Percentiles rank a stretch among this genome's conserved stretches.
Evolutionary conservation across 2,888 invertebrate species (phyloP).

Genomic region (Mythimna loreyi): DNA sequence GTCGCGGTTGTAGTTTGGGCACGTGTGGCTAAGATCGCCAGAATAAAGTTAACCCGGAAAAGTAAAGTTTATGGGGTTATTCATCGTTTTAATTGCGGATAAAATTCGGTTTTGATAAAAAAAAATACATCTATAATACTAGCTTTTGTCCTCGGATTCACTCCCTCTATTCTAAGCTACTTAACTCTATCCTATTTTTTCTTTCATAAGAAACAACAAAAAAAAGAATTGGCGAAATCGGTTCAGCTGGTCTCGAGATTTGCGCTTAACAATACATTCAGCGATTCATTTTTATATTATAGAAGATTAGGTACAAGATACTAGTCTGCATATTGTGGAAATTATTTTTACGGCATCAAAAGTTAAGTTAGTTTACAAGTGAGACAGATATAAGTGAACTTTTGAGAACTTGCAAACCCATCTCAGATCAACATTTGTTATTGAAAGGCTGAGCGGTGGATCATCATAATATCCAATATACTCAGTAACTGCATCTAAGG

Average conservation of each 20-base stretch:
- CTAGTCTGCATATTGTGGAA: not conserved
- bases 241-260: too few relatives aligned
- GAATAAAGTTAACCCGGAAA: slow-evolving; percentile 27
- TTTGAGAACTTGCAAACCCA: not conserved
- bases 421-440: not conserved
- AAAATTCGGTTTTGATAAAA: not conserved
- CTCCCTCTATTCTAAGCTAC: too few relatives aligned
- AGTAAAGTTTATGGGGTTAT: not conserved
- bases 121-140: too few relatives aligned
- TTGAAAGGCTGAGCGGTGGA: not conserved
- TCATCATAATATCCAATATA: too few relatives aligned
- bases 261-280: too few relatives aligned
- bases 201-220: too few relatives aligned
- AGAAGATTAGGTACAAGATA: too few relatives aligned
- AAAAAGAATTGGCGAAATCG: too few relatives aligned
- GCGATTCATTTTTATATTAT: too few relatives aligned
- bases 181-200: too few relatives aligned
- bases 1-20: slow-evolving; percentile 10
- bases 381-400: not conserved
- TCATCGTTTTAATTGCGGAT: not conserved
- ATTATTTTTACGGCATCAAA: not conserved
- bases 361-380: not conserved
- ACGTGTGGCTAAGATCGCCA: slow-evolving; percentile 1
- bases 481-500: too few relatives aligned
- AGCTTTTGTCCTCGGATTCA: too few relatives aligned